Evolutionary conservation across 2,797 vertebrate species (phyloP).

Genomic region (Sebastiscus albofasciatus): DNA sequence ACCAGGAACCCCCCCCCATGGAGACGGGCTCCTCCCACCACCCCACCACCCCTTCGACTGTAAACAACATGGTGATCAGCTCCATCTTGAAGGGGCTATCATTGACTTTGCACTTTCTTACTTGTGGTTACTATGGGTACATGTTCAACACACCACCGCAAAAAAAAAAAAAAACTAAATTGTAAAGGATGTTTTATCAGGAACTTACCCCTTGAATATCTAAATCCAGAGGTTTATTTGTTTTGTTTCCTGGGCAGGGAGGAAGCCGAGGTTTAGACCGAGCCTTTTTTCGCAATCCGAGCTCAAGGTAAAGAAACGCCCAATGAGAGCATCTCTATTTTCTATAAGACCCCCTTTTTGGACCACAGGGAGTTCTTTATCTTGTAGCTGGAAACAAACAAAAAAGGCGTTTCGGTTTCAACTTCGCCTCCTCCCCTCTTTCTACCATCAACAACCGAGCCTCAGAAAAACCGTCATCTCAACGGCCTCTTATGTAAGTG

Average conservation of each 20-base stretch:
- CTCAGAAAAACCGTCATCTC: slow-evolving; percentile 42
- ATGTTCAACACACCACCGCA: slow-evolving; percentile 64
- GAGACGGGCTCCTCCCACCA: slow-evolving; percentile 48
- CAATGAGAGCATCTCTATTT: slow-evolving; percentile 69
- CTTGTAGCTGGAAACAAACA: slow-evolving; percentile 42
- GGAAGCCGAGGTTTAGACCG: slow-evolving; percentile 64
- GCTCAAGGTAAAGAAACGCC: slow-evolving; percentile 64
- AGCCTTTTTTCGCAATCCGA: slow-evolving; percentile 31
- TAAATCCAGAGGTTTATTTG: slow-evolving; percentile 31
- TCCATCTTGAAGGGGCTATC: slow-evolving; percentile 62
- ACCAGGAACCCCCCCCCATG: slow-evolving; percentile 88
- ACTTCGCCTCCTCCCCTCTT: slow-evolving; percentile 29
- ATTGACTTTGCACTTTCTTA: slow-evolving; percentile 86
- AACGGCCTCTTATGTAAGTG: slow-evolving; percentile 54
- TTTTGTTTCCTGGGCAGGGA: slow-evolving; percentile 39
- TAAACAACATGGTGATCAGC: slow-evolving; percentile 63
- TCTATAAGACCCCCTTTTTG: slow-evolving; percentile 66
- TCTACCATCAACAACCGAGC: slow-evolving; percentile 22
- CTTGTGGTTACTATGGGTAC: slow-evolving; percentile 79
- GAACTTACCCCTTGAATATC: slow-evolving; percentile 40
- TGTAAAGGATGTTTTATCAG: slow-evolving; percentile 55
- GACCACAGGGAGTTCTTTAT: slow-evolving; percentile 74
- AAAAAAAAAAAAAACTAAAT: slow-evolving; percentile 59
- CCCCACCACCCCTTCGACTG: slow-evolving; percentile 15
- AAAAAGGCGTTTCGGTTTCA: slow-evolving; percentile 27